phyloP scores from a whole-genome alignment of 2,797 vertebrate genomes.

The Serranus cabrilla region DNA sequence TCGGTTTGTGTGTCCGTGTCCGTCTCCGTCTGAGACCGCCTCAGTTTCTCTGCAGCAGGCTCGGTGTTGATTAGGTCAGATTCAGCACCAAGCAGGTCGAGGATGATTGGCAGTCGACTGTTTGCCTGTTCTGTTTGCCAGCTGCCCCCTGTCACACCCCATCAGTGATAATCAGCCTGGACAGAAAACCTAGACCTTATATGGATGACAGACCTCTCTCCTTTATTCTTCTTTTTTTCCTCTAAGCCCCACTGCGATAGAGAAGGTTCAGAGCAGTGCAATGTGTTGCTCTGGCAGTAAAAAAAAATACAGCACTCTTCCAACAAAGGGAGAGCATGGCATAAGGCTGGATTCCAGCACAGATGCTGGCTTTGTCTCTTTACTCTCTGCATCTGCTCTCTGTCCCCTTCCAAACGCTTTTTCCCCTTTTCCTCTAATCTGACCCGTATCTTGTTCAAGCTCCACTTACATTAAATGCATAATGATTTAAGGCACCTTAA shows the following conservation, averaged over 20 bases:
- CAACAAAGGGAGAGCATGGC: background rate
- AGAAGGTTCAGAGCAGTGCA: constrained; percentile 4
- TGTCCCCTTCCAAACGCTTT: background rate
- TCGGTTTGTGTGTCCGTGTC: background rate
- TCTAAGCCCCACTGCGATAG: background rate
- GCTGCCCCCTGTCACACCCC: constrained; percentile 64
- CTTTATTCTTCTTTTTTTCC: constrained; percentile 24
- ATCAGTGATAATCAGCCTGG: constrained; percentile 61
- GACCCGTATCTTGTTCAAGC: constrained; percentile 28
- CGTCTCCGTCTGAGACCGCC: constrained; percentile 22
- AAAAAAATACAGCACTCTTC: background rate
- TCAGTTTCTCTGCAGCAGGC: constrained; percentile 36
- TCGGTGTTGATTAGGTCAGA: constrained; percentile 57
- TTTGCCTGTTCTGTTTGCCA: constrained; percentile 64
- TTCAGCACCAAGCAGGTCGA: constrained; percentile 50
- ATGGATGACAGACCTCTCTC: constrained; percentile 28
- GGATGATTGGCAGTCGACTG: constrained; percentile 71
- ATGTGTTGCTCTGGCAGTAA: background rate
- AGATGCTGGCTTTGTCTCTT: background rate
- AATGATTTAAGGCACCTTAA: constrained; percentile 51
- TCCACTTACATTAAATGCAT: constrained; percentile 41
- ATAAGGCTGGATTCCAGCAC: constrained; percentile 7
- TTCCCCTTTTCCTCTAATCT: constrained; percentile 17
- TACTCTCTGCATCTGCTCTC: constrained; percentile 15
- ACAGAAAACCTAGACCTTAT: constrained; percentile 32